Conservation (phyloP, 2,888 invertebrate species). For the Hofmannophila pseudospretella region DNA sequence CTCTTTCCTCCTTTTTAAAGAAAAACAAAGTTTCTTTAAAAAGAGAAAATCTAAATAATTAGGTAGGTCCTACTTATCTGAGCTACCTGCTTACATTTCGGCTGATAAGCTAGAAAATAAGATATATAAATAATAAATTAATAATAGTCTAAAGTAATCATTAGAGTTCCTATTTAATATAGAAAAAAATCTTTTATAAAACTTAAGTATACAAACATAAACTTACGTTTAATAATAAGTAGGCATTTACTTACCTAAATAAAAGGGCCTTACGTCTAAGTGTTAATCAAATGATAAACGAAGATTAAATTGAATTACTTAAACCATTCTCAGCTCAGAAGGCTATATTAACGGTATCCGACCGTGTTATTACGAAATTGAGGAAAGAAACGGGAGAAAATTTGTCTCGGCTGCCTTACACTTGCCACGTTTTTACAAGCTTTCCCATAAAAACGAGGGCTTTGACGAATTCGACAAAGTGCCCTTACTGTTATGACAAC, state of each 20-base stretch:
- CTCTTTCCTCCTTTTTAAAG: not conserved
- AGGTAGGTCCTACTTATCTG: too few relatives aligned
- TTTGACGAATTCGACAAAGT: constrained; percentile 4
- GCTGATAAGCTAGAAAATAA: too few relatives aligned
- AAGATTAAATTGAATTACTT: constrained; percentile 1
- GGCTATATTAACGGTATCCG: not conserved
- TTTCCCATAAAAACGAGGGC: not conserved
- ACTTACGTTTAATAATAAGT: too few relatives aligned
- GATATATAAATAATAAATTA: too few relatives aligned
- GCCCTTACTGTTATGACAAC: not conserved
- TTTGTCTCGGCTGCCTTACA: constrained; percentile 2
- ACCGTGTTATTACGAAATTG: constrained; percentile 2
- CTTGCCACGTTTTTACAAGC: constrained; percentile 3
- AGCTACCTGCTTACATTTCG: too few relatives aligned
- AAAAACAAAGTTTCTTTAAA: too few relatives aligned
- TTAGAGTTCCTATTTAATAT: too few relatives aligned
- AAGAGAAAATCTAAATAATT: too few relatives aligned
- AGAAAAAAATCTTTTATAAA: too few relatives aligned
- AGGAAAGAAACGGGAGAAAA: not conserved
- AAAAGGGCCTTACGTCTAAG: not conserved
- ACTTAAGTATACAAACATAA: too few relatives aligned
- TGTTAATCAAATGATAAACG: constrained; percentile 2
- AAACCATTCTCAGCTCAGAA: not conserved
- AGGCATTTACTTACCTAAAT: too few relatives aligned
- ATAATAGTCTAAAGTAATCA: too few relatives aligned